Percentiles rank a stretch among this genome's conserved stretches.
These are phyloP conservation scores for Unio pictorum DNA, from an alignment of 2,888 invertebrate genomes.

Conservation along the genomic window DNA sequence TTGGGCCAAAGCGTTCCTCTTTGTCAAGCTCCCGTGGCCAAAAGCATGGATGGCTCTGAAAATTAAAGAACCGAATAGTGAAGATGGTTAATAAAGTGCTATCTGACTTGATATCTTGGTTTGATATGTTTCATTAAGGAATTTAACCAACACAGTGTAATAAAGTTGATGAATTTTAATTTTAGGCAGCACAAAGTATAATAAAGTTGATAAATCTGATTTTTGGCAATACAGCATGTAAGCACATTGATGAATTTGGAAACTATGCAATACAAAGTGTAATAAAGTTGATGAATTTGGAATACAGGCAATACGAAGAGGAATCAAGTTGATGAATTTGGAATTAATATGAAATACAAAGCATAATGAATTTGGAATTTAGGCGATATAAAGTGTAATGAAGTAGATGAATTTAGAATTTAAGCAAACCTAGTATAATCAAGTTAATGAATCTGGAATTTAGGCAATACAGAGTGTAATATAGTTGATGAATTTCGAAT, in stretches of 20 bases:
- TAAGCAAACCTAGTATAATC: neutral
- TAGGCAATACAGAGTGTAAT: neutral
- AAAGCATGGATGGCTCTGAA: constrained; percentile 64
- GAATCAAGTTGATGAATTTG: neutral
- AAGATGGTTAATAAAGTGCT: no score
- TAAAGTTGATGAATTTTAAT: neutral
- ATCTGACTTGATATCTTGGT: no score
- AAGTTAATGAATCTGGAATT: neutral
- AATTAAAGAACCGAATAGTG: constrained; percentile 4
- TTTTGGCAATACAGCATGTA: neutral
- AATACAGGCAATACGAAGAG: neutral
- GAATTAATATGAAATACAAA: neutral
- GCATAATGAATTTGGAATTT: neutral
- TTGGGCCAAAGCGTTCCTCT: constrained; percentile 64
- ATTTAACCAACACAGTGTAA: neutral
- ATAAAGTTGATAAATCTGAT: neutral
- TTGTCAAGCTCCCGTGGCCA: constrained; percentile 63
- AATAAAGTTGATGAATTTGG: no score
- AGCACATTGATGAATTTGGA: no score
- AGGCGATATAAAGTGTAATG: no score
- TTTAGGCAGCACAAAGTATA: neutral
- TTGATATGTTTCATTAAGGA: no score
- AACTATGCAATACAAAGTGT: no score
- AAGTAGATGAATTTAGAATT: no score
- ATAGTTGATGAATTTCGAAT: neutral